These are phyloP conservation scores for Gila orcuttii DNA, from an alignment of 2,113 vertebrate species.

Conservation along the genomic window DNA sequence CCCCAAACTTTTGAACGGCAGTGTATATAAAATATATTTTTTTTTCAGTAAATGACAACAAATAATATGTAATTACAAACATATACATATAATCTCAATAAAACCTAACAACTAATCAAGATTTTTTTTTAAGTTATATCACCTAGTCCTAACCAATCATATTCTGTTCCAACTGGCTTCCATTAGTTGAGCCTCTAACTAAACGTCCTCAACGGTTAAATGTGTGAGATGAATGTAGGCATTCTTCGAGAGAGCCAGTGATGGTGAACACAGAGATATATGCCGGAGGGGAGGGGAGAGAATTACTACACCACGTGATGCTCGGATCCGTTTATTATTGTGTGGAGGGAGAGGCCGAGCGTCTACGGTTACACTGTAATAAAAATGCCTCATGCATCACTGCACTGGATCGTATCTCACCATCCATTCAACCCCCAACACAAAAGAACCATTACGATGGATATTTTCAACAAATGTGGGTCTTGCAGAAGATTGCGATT, in stretches of 20 bases:
- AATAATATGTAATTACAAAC: no score
- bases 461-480: background rate
- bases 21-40: no score
- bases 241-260: background rate
- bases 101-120: no score
- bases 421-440: constrained; percentile 3
- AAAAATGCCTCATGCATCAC: constrained; percentile 45
- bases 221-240: background rate
- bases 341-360: constrained; percentile 30
- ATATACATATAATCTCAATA: no score
- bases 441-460: constrained; percentile 3
- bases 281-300: constrained; percentile 3
- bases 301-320: constrained; percentile 28
- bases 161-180: background rate
- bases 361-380: constrained; percentile 48
- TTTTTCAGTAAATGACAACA: no score
- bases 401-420: constrained; percentile 38
- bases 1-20: no score
- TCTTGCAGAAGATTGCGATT: background rate
- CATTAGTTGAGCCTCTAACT: background rate
- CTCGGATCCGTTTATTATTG: constrained; percentile 40
- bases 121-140: background rate
- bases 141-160: background rate
- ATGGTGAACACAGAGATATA: constrained; percentile 48
- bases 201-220: background rate